phyloP scores from a whole-genome alignment of 2,113 vertebrate species.

The Ptyas mucosa region DNA sequence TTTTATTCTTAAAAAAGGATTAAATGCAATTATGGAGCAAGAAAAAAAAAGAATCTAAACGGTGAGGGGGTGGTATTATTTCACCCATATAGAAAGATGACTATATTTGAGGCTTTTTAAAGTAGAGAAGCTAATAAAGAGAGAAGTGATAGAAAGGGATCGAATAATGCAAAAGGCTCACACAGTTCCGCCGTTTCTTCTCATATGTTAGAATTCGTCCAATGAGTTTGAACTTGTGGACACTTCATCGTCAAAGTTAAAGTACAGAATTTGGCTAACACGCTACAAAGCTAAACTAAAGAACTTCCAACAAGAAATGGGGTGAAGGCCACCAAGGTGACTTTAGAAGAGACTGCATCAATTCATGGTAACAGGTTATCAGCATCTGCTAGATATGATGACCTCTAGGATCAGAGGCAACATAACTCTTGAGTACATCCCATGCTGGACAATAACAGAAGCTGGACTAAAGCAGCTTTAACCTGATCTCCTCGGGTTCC shows the following conservation, averaged over 20 bases:
- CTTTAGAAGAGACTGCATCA: background rate
- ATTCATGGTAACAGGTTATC: background rate
- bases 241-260: background rate
- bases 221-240: background rate
- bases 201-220: background rate
- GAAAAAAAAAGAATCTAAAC: background rate
- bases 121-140: background rate
- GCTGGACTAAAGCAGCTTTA: background rate
- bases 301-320: background rate
- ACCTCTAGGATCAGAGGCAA: background rate
- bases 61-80: background rate
- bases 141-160: background rate
- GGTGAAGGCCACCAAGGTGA: background rate
- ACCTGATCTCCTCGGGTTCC: background rate
- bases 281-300: background rate
- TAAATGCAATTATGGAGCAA: background rate
- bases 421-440: background rate
- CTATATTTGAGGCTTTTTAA: background rate
- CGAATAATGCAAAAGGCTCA: background rate
- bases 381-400: background rate
- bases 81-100: background rate
- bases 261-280: background rate
- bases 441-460: background rate
- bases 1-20: background rate
- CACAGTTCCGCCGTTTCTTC: background rate